Evolutionary conservation across 2,113 vertebrate species (phyloP), one percentile per base, ranked within the genome.

Genomic region (Petrocephalus microphthalmus): DNA sequence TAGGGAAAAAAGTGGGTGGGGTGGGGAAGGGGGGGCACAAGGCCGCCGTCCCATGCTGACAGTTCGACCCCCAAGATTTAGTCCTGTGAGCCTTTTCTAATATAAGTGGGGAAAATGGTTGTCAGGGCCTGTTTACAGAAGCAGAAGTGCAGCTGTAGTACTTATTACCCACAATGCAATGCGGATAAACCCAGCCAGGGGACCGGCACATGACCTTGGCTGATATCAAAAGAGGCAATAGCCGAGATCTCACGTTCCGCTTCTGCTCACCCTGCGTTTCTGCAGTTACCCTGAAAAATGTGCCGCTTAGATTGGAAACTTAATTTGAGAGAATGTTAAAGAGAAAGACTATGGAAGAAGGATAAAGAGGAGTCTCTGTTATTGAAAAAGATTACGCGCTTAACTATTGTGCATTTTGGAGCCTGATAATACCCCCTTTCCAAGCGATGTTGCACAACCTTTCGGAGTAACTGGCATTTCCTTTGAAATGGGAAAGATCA

Each of bases 401-500:
- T 84, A 87, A 89, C 86, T 45, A 57, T 82, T 67, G 20, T 60
- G 85, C 86, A 88, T 89, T 82, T 88, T 87, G 49, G 45, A 89
- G 47, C 42, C 86, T 42, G 47, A 87, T 87, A 74, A 84, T 88
- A 42, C 89, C 84, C 56, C 67, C 45, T 89, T 89, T 89, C 81
- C 84, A 85, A 87, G 82, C 84, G 19, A 88, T 64, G 71, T 84
- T 87, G 85, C 71, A 74, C 71, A 81, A 89, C 56, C 19, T 47
- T 83, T 86, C 17, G 33, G 74, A 89, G 71, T 87, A 87, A 87
- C 85, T 89, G 85, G 71, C 89, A 87, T 87, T 89, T 87, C 85
- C 89, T 89, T 87, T 89, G 89, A 89, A 87, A 89, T 57, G 74
- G 53, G 82, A 89, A 64, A 89, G 89, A 89, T 84, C 71, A 87